Evolutionary conservation across 35 echinoderm and acorn worm species (phyloP), one percentile per base, ranked within the genome.

Genomic region (Lytechinus variegatus): DNA sequence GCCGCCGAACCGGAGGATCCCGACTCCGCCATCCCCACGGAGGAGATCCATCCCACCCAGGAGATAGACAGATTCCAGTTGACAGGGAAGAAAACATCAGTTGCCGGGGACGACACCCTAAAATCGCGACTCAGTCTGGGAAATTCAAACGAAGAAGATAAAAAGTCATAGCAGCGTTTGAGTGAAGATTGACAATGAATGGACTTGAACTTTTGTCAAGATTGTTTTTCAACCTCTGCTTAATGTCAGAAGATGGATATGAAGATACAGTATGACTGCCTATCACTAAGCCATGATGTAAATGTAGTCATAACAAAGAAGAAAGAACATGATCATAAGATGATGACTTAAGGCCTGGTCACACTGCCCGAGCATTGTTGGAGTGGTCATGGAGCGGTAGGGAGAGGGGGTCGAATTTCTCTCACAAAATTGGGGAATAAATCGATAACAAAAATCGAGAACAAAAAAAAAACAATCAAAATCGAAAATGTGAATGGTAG

Each of bases 41-140:
- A 95, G 89, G 54, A 95, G 27, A 86, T 56, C 27, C 87, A 95
- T 87, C 52, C 29, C 14, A 91, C 95, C 55, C 54, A 91, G 44
- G 87, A 91, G 19, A 52, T 89, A 66, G 89, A 88, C 19, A 55
- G 88, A 44, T 90, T 90, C 52, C 5, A 21, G 29, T 12, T 90
- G 29, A 90, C 88, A 5, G 29, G 88, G 52, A 21, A 54, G 88
- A 54, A 44, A 90, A 33, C 29, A 3, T 2, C 9, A 7, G 16
- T 90, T 54, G 27, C 88, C 3, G 88, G 88, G 52, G 88, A 90
- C 0, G 88, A 90, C 24, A 33, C 28, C 14, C 52, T 90, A 44
- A 90, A 90, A 90, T 10, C 27, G 7, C 28, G 52, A 21, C 52
- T 90, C 10, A 54, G 52, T 12, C 11, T 90, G 1, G 88, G 88